These are phyloP conservation scores for Apomyelois bistriatella DNA, from an alignment of 2,888 invertebrate genomes.

Conservation along the genomic window DNA sequence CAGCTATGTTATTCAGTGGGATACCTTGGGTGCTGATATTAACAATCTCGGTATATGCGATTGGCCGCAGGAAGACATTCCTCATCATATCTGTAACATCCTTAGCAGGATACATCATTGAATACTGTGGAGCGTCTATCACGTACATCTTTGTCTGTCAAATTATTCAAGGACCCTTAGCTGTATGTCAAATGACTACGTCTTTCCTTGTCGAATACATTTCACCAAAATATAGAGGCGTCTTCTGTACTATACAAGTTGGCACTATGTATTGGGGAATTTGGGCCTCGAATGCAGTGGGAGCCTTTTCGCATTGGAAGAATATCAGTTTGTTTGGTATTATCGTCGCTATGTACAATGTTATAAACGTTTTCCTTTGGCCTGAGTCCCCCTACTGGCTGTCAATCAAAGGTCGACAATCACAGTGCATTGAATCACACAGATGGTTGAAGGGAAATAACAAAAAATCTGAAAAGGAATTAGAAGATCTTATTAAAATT, in stretches of 20 bases:
- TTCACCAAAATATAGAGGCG: slow-evolving; percentile 43
- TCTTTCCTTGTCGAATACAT: slow-evolving; percentile 45
- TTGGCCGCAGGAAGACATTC: slow-evolving; percentile 31
- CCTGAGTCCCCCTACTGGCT: slow-evolving; percentile 47
- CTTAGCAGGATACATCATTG: slow-evolving; percentile 35
- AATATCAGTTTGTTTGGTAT: slow-evolving; percentile 37
- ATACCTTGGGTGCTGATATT: slow-evolving; percentile 30
- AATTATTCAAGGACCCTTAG: slow-evolving; percentile 37
- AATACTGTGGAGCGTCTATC: slow-evolving; percentile 39
- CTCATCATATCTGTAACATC: slow-evolving; percentile 20
- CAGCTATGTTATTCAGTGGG: slow-evolving; percentile 21
- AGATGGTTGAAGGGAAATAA: slow-evolving; percentile 37
- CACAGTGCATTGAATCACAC: slow-evolving; percentile 31
- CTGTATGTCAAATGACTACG: slow-evolving; percentile 41
- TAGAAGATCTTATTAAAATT: slow-evolving; percentile 29
- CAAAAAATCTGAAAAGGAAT: slow-evolving; percentile 33
- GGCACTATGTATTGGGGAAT: slow-evolving; percentile 49
- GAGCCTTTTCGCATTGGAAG: slow-evolving; percentile 46
- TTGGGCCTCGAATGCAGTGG: slow-evolving; percentile 47
- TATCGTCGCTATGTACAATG: slow-evolving; percentile 26
- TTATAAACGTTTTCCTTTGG: slow-evolving; percentile 30
- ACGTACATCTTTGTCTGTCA: slow-evolving; percentile 39
- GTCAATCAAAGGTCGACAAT: slow-evolving; percentile 33
- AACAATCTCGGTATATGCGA: slow-evolving; percentile 26
- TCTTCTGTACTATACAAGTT: slow-evolving; percentile 45